Evolutionary conservation across 2,113 vertebrate genomes (phyloP), one percentile per base, ranked within the genome.

Genomic region (Echinops telfairi): DNA sequence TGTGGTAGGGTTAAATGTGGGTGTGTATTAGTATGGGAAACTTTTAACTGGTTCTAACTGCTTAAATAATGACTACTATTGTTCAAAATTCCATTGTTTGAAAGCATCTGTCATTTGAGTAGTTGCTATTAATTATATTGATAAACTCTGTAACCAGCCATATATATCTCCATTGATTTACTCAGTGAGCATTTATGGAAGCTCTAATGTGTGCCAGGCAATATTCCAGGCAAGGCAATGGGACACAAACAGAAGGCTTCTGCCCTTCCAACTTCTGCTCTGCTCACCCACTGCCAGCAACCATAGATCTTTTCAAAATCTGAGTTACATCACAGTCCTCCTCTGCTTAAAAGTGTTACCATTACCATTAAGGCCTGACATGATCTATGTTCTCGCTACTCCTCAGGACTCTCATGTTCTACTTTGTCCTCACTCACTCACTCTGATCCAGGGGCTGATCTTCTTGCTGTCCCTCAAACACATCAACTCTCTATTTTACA

Each of bases 391-490:
- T 38, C 58, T 66, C 16, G 1, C 9, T n/a, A 17, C 20, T 16
- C 15, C 19, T 2, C 22, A 62, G 47, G 14, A 3, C 4, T 20
- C 20, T 79, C 16, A 1, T 15, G 10, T 4, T 3, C 19, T 15
- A 6, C 4, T 12, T 11, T 31, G 1, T 12, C 31, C 40, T 47
- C 7, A 3, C 1, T 14, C 2, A 8, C 27, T 60, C 0, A 1
- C 36, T 25, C 33, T 53, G 17, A 1, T 62, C 20, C 5, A 47
- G 33, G 22, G 66, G 36, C n/a, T 10, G 16, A 11, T 19, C 33
- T 70, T 76, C n/a, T 47, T 58, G 1, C 40, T 68, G 31, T 25
- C 73, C 8, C 60, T 85, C 11, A 60, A 40, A 40, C 20, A 60
- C 14, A 29, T 2, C 12, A 47, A 14, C 38, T 20, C 27, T 64